Percentiles rank a stretch among this genome's conserved stretches.
Conservation (phyloP, 2,113 vertebrate genomes). For the Ageneiosus marmoratus region DNA sequence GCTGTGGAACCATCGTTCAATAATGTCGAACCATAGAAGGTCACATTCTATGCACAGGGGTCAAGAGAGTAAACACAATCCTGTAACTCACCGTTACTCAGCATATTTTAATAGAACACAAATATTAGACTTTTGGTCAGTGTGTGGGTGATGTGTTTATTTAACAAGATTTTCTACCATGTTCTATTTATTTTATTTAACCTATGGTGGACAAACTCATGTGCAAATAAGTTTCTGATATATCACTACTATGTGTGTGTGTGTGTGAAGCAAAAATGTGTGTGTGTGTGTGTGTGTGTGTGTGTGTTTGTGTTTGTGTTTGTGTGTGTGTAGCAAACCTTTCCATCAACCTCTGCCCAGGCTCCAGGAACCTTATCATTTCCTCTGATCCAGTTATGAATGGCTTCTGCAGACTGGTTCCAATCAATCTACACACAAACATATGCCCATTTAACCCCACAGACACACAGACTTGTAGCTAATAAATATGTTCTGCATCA, state of each 20-base stretch:
- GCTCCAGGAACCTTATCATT: slow-evolving; percentile 87
- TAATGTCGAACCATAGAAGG: slow-evolving; percentile 80
- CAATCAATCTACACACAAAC: slow-evolving; percentile 77
- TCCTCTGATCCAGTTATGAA: slow-evolving; percentile 89
- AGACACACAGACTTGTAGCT: no score
- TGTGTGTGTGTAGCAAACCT: slow-evolving; percentile 65
- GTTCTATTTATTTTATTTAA: not conserved
- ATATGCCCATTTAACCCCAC: not conserved
- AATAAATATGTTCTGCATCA: not conserved
- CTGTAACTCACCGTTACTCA: not conserved
- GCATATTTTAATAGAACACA: not conserved
- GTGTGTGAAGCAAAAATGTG: not conserved
- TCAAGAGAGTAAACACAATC: slow-evolving; percentile 14
- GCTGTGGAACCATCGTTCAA: slow-evolving; percentile 57
- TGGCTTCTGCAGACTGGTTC: slow-evolving; percentile 80
- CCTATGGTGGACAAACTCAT: not conserved
- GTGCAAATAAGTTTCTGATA: not conserved
- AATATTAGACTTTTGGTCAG: not conserved
- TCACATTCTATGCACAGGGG: slow-evolving; percentile 71
- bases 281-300: not conserved
- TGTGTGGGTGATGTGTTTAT: not conserved
- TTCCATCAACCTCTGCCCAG: slow-evolving; percentile 82
- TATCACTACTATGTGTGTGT: not conserved
- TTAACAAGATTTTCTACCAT: not conserved
- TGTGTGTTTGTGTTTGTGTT: not conserved